Evolutionary conservation across 2,113 vertebrate species (phyloP), one percentile per base, ranked within the genome.

Genomic region (Tympanuchus pallidicinctus): DNA sequence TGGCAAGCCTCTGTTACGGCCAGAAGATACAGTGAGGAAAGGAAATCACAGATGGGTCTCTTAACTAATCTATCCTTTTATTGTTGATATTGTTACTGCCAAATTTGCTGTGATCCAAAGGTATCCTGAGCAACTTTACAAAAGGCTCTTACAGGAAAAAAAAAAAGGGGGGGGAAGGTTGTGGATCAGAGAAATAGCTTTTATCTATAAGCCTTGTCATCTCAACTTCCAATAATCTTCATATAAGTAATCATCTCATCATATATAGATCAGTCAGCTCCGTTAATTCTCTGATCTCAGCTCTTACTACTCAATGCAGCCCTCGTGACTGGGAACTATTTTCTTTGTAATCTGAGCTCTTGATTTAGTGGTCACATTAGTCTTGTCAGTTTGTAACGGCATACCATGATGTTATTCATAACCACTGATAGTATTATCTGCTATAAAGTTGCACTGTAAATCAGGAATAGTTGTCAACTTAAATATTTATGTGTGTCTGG

Each of bases 361-460:
- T 98, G 98, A 98, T 98, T 98, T 98, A 98, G 98, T 98, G 98
- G 97, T 97, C 97, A 97, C 98, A 98, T 98, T 98, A 98, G 97
- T 98, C 98, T 98, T 98, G 98, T 98, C 98, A 98, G 97, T 98
- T 97, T 97, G 96, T 97, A 97, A 97, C 97, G 60, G 97, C 97
- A 96, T 97, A 95, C 97, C 97, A 95, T 96, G 98, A 97, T 98
- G 97, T 98, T 98, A 98, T 98, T 98, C 98, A 98, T 98, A 98
- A 97, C 97, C 97, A 97, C 97, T 76, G 97, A 98, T 98, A 98
- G 97, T 98, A 98, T 98, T 98, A 97, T 98, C 97, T 98, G 97
- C 97, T 98, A 98, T 98, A 98, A 98, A 98, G 97, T 98, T 97
- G 90, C 91, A 95, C 97, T 97, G 98, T 98, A 98, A 98, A 98